Base-by-base conservation (phyloP, 2,797 vertebrate species). In the Eidolon dupreanum region DNA sequence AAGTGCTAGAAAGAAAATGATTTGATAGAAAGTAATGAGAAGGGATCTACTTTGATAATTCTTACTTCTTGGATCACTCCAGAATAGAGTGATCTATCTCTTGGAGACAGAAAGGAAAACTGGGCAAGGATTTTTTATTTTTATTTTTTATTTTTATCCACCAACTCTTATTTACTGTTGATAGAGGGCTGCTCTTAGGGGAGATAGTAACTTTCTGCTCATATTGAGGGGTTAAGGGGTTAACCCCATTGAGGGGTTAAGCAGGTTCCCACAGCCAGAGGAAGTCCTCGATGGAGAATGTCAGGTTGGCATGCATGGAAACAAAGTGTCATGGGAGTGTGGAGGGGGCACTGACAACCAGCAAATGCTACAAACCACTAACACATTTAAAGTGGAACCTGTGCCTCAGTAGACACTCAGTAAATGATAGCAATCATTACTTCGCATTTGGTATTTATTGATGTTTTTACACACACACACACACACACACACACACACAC, bases 261-360 rank as follows among this genome's bases (percentile, higher is more conserved):
- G 6, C n/a, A 38, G 74, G 49, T 46, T 82, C 12, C 22, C 38
- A 51, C 2, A 43, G 26, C n/a, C 36, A 75, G 65, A 63, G 1
- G 12, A 90, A 51, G 13, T 20, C 11, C 10, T 43, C 2, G 4
- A 1, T 41, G 15, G 33, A 91, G 55, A 57, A 43, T 7, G 26
- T 31, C 15, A 2, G 12, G 28, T 26, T 63, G 41, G 82, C 11
- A 28, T 24, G 3, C 15, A 4, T 11, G 46, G 51, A 22, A 31
- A n/a, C 19, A 0, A 4, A 19, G 10, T 24, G 51, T 24, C 49
- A 19, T 0, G 20, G 36, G 41, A 33, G 24, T 4, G 3, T 7
- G 17, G 8, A 26, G 33, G 17, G 6, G 77, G 2, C 46, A 75
- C 3, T 9, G 17, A 16, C 9, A 59, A 0, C 24, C 8, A 70